Evolutionary conservation across 1,140 invertebrate genomes (phyloP), one percentile per base, ranked within the genome.

Genomic region (Hirudo medicinalis): DNA sequence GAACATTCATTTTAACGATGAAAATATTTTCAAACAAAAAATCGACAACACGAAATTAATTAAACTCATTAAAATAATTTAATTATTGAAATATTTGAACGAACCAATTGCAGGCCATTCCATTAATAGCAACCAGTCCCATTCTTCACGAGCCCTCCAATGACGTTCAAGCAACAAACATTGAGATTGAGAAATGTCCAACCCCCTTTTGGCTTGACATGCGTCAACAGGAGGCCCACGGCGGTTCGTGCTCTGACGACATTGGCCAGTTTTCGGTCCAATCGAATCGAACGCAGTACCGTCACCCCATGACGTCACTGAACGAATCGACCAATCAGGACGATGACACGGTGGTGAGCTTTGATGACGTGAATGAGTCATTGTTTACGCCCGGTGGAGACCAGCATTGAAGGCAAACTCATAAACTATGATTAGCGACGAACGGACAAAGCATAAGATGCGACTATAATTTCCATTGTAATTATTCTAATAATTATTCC

Each of bases 111-210:
- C 49, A 70, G 69, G 69, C 32, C 17, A 54, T 70, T 70, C 43
- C 69, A n/a, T 49, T 70, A 53, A 54, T 70, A 49, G 69, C 69
- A 27, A 70, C 69, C 29, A 70, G 69, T 70, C 69, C 69, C 19
- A 53, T 70, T 32, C 43, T 36, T 49, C 69, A 70, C 69, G 69
- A 70, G n/a, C 69, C 69, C n/a, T 49, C 69, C 40, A 54, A n/a
- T 49, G 22, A 25, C 40, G 22, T 70, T 25, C 69, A 70, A 53
- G n/a, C 69, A 53, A 70, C 32, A 17, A 36, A 36, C 43, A 53
- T 70, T 11, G 69, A 70, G 49, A 53, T 70, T 36, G 69, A 70
- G 53, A 70, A 70, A 53, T 70, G 49, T 43, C 32, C 69, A 0
- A 53, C 69, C 43, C 69, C 69, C 13, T 63, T 25, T 63, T 70